Conservation (phyloP, 2,113 vertebrate genomes). For the Hypomesus transpacificus region DNA sequence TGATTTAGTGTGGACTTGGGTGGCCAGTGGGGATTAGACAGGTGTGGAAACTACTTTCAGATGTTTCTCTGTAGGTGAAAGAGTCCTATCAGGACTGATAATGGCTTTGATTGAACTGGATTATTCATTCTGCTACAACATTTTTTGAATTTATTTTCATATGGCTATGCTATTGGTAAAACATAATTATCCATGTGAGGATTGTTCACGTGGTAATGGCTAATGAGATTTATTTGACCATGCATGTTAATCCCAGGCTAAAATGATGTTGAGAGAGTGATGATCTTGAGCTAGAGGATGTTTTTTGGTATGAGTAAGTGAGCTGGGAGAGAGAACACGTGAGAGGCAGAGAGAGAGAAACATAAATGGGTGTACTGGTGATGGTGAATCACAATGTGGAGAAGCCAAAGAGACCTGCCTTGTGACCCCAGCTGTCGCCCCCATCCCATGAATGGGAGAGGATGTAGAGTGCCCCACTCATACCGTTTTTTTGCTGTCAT, state of each 20-base stretch:
- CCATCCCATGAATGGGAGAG: conserved; percentile 55
- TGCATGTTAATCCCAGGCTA: conserved; percentile 35
- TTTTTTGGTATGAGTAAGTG: conserved; percentile 16
- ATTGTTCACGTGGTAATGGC: conserved; percentile 28
- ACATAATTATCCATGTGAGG: conserved; percentile 1
- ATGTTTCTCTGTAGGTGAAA: conserved; percentile 55
- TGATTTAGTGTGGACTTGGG: conserved; percentile 32
- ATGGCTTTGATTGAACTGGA: conserved; percentile 30
- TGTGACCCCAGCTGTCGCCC: conserved; percentile 58
- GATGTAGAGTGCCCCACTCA: conserved; percentile 54
- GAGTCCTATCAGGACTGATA: conserved; percentile 47
- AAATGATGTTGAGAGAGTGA: conserved; percentile 26
- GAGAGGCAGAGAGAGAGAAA: conserved; percentile 26
- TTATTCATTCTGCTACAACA: conserved; percentile 17
- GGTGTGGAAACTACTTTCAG: conserved; percentile 54
- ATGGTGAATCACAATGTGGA: conserved; percentile 58
- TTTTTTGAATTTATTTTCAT: conserved; percentile 31
- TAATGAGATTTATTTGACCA: conserved; percentile 32
- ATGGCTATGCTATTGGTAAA: conserved; percentile 18
- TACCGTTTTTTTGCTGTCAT: conserved; percentile 64
- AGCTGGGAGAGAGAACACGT: conserved; percentile 18
- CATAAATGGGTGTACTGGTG: conserved; percentile 34
- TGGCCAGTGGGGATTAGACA: conserved; percentile 53
- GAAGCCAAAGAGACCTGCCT: conserved; percentile 74
- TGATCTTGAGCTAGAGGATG: conserved; percentile 35